Evolutionary conservation across 2,888 invertebrate genomes (phyloP).

Genomic region (Phrixothrix hirtus): DNA sequence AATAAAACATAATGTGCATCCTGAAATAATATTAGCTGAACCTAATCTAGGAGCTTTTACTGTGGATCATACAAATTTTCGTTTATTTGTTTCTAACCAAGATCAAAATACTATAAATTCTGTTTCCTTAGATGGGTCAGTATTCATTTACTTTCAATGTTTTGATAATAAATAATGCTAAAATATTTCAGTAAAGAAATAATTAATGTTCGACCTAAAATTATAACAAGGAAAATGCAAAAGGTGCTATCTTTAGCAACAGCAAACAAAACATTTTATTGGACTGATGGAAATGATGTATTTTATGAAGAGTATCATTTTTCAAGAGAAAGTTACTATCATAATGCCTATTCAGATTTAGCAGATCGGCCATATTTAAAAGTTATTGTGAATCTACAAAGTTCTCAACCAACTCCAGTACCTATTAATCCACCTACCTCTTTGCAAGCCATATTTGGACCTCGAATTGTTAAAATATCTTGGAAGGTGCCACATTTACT

Average conservation of each 20-base stretch:
- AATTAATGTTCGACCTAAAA: slow-evolving; percentile 72
- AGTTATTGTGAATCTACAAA: slow-evolving; percentile 63
- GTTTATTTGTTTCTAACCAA: slow-evolving; percentile 76
- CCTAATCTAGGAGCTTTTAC: slow-evolving; percentile 78
- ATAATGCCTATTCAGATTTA: slow-evolving; percentile 70
- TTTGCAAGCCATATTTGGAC: slow-evolving; percentile 81
- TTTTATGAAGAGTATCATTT: slow-evolving; percentile 78
- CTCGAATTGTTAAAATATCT: slow-evolving; percentile 72
- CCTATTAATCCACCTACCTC: slow-evolving; percentile 78
- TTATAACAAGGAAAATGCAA: slow-evolving; percentile 73
- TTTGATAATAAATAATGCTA: neutral
- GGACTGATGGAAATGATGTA: slow-evolving; percentile 80
- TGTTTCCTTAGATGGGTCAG: slow-evolving; percentile 80
- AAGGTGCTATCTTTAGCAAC: slow-evolving; percentile 76
- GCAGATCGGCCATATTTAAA: slow-evolving; percentile 50
- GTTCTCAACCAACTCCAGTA: slow-evolving; percentile 77
- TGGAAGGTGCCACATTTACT: slow-evolving; percentile 82
- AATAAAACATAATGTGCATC: slow-evolving; percentile 69
- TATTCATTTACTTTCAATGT: slow-evolving; percentile 19
- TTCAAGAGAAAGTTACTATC: slow-evolving; percentile 71
- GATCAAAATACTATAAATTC: slow-evolving; percentile 77
- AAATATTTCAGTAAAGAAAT: slow-evolving; percentile 64
- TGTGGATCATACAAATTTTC: slow-evolving; percentile 80
- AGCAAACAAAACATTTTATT: slow-evolving; percentile 79
- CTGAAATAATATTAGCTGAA: slow-evolving; percentile 68